phyloP scores from a whole-genome alignment of 1,140 invertebrate genomes.

The Drepana arcuata region DNA sequence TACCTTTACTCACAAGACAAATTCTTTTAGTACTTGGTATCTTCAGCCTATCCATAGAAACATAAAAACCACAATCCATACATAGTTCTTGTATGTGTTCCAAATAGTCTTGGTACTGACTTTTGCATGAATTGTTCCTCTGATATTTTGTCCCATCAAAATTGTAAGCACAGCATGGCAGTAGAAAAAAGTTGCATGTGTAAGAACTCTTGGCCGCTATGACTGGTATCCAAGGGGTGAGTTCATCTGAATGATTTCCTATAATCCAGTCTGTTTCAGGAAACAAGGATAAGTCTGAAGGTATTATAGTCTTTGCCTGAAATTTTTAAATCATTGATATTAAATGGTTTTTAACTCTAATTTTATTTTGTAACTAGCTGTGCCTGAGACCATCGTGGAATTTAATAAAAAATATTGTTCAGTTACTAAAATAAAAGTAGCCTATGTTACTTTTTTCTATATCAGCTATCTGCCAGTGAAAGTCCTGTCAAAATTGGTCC shows the following conservation, averaged over 20 bases:
- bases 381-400: too few species aligned
- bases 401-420: too few species aligned
- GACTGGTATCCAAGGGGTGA: conserved; percentile 98
- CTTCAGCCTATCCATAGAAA: conserved; percentile 85
- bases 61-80: conserved; percentile 82
- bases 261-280: conserved; percentile 94
- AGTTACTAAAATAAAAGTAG: too few species aligned
- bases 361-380: too few species aligned
- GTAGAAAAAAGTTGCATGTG: conserved; percentile 85
- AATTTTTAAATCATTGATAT: conserved; percentile 34
- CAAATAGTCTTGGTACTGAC: conserved; percentile 89
- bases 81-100: conserved; percentile 82
- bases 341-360: too few species aligned
- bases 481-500: too few species aligned
- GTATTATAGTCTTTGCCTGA: conserved; percentile 78
- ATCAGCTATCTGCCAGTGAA: too few species aligned
- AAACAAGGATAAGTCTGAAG: conserved; percentile 79
- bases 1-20: conserved; percentile 81
- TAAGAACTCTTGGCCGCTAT: conserved; percentile 84
- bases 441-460: too few species aligned
- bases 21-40: conserved; percentile 97
- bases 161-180: conserved; percentile 96
- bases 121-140: conserved; percentile 76
- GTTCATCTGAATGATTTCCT: conserved; percentile 98
- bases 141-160: conserved; percentile 90